Evolutionary conservation across 2,888 invertebrate species (phyloP), one percentile per base, ranked within the genome.

Genomic region (Tinea semifulvella): DNA sequence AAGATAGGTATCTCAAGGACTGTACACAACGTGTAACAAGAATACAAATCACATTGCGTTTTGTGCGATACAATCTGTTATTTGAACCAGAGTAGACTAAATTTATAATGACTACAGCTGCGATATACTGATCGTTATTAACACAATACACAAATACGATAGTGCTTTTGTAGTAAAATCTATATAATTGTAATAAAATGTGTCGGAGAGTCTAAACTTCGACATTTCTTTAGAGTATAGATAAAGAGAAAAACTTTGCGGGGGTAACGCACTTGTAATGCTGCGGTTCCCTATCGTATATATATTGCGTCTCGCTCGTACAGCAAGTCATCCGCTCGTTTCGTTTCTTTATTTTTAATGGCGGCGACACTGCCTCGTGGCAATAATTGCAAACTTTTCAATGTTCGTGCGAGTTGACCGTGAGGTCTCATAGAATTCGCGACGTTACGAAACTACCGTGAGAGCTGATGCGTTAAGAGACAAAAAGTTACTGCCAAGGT

Each of bases 221-320:
- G n/a, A n/a, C n/a, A n/a, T n/a, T n/a, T n/a, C n/a, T 31, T 14
- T 7, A 31, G 14, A 13, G 31, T 11, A 36, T 7, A 35, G 3
- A 14, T 4, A 18, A 36, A 36, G 18, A 36, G 16, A 36, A 36
- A n/a, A 19, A 22, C 76, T 70, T 70, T 70, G 76, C 60, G 77
- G 79, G 77, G 79, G 77, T 77, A 79, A 74, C 73, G 76, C 70
- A 76, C 79, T 79, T 77, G 73, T 76, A 74, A 61, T 68, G 63
- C 61, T 63, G 61, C 52, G 46, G 56, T 48, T 55, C 63, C 57
- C 53, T 69, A 71, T 66, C 73, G 58, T 68, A 14, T n/a, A 36
- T 18, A n/a, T 18, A 13, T 6, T 38, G n/a, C 3, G 40, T 40
- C 22, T 40, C 40, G 11, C 20, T 40, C 22, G 4, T 14, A n/a